Percentiles rank a stretch among this genome's conserved stretches.
phyloP scores from a whole-genome alignment of 2,113 vertebrate genomes.

The Plecturocebus donacophilus region DNA sequence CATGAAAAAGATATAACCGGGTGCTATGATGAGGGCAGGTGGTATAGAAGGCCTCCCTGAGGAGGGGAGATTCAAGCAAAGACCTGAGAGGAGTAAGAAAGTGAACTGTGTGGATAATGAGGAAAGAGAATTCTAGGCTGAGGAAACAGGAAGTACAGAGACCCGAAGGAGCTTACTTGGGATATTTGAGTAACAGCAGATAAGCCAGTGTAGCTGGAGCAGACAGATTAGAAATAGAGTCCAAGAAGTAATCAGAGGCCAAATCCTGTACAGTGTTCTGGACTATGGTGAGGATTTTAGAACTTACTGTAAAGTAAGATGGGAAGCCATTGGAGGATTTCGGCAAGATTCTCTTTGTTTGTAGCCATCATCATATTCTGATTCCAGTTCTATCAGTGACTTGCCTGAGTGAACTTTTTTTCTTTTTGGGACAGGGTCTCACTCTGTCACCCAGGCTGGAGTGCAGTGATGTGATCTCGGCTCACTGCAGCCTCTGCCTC shows the following conservation, averaged over 20 bases:
- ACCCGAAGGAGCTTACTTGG: background rate
- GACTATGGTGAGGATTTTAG: background rate
- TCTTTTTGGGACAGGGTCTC: no score
- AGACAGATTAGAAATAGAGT: background rate
- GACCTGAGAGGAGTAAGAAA: background rate
- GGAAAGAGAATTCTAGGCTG: background rate
- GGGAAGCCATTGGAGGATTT: background rate
- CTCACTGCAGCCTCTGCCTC: no score
- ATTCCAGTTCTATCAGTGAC: background rate
- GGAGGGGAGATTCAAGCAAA: conserved; percentile 14
- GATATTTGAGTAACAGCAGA: background rate
- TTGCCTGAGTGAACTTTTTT: background rate
- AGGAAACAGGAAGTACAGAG: background rate
- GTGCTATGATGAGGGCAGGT: background rate
- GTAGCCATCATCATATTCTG: background rate
- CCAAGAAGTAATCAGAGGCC: background rate
- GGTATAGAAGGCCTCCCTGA: conserved; percentile 11
- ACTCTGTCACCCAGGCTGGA: no score
- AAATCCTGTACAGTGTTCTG: background rate
- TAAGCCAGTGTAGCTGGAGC: background rate
- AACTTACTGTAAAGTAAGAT: background rate
- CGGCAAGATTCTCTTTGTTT: background rate
- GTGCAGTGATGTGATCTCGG: no score
- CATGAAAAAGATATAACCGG: background rate
- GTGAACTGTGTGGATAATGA: background rate